phyloP scores from a whole-genome alignment of 2,888 invertebrate genomes.

The Archips crataeganus region DNA sequence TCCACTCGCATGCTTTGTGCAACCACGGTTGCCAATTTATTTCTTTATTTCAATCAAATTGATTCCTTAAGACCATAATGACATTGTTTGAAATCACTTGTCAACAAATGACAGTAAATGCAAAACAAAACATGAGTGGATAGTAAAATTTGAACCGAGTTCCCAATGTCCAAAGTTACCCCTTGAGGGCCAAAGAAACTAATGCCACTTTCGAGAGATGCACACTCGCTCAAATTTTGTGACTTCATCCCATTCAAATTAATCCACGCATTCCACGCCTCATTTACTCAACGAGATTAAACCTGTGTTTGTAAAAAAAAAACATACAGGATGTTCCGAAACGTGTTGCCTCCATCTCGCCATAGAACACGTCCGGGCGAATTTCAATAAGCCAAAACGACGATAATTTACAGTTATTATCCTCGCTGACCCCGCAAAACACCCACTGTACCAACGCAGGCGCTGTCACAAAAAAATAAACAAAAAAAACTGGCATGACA shows the following conservation, averaged over 20 bases:
- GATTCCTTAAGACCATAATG: no score
- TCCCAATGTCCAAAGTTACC: no score
- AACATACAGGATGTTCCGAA: conserved; percentile 16
- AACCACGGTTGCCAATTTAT: no score
- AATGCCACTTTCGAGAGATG: no score
- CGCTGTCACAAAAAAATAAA: conserved; percentile 74
- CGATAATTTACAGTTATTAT: conserved; percentile 86
- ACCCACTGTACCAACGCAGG: conserved; percentile 77
- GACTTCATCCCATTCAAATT: no score
- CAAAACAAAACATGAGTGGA: no score
- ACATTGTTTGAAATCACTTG: no score
- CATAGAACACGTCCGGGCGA: conserved; percentile 67
- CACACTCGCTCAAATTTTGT: neutral
- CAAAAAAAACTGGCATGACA: conserved; percentile 80
- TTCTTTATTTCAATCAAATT: no score
- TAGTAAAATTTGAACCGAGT: no score
- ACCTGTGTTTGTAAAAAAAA: conserved; percentile 4
- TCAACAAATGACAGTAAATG: no score
- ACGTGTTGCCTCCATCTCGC: conserved; percentile 28
- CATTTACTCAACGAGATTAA: neutral
- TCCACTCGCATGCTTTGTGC: no score
- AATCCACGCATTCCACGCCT: neutral
- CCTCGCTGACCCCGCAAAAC: conserved; percentile 84
- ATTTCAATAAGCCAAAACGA: conserved; percentile 82
- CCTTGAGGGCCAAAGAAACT: no score